Percentiles rank a stretch among this genome's conserved stretches.
These are phyloP conservation scores for Acropora tenuis DNA, from an alignment of 64 coral and sea anemone species.

Conservation along the genomic window DNA sequence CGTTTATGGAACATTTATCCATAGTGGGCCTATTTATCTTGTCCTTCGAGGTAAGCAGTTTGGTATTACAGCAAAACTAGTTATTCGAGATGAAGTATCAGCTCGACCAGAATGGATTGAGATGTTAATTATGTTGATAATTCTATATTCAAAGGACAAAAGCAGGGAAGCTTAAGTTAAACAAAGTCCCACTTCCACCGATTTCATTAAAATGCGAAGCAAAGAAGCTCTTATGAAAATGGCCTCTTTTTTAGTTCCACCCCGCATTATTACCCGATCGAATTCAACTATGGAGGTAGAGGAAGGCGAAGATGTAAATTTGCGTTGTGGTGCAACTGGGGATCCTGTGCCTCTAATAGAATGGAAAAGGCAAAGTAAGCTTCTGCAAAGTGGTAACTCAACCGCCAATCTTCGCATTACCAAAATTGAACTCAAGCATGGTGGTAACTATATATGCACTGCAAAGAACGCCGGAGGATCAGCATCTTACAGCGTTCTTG, in stretches of 20 bases:
- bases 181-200: too few species aligned
- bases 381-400: background rate
- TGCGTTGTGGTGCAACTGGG: background rate
- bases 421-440: background rate
- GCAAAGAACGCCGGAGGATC: slow-evolving; percentile 13
- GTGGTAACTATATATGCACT: slow-evolving; percentile 4
- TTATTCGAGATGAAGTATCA: too few species aligned
- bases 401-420: background rate
- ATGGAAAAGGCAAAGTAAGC: background rate
- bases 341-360: background rate
- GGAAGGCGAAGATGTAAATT: background rate
- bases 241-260: background rate
- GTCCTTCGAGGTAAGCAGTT: background rate
- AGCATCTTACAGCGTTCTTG: background rate
- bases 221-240: too few species aligned
- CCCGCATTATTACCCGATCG: background rate
- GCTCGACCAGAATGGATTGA: background rate
- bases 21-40: background rate
- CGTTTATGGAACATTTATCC: background rate
- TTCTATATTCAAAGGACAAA: too few species aligned
- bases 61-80: background rate
- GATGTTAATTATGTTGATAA: too few species aligned
- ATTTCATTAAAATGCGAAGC: too few species aligned
- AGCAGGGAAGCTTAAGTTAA: too few species aligned
- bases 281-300: background rate